phyloP scores from a whole-genome alignment of 2,113 vertebrate genomes.

The Ardeotis arabs region DNA sequence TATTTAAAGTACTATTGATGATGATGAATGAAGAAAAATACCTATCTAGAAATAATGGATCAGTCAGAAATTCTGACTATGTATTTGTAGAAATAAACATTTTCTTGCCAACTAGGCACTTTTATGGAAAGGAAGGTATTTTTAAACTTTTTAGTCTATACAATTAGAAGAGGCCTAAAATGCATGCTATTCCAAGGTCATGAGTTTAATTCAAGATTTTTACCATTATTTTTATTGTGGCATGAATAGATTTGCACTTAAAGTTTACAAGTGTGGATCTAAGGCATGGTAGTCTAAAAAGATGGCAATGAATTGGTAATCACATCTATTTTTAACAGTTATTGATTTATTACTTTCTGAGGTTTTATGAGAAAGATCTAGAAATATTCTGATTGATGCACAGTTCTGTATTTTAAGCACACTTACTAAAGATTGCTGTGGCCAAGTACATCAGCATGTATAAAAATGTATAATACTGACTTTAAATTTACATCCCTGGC shows the following conservation, averaged over 20 bases:
- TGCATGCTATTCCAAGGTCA: not conserved
- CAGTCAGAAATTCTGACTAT: not conserved
- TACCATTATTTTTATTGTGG: not conserved
- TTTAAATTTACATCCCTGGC: not conserved
- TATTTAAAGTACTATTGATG: not conserved
- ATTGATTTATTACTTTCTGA: not conserved
- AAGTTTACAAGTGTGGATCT: not conserved
- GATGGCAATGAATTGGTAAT: not conserved
- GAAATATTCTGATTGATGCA: not conserved
- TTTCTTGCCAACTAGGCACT: not conserved
- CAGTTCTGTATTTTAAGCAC: not conserved
- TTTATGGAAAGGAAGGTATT: not conserved
- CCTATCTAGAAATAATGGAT: not conserved
- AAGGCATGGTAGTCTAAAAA: not conserved
- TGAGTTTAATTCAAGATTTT: not conserved
- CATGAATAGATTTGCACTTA: not conserved
- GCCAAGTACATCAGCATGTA: not conserved
- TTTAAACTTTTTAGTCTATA: not conserved
- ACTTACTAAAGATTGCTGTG: not conserved
- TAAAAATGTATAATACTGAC: not conserved
- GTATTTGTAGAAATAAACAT: not conserved
- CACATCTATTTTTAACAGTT: not conserved
- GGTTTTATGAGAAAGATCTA: not conserved
- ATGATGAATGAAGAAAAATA: slow-evolving; percentile 1
- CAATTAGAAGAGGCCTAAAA: not conserved